Percentiles rank a stretch among this genome's conserved stretches.
phyloP scores from a whole-genome alignment of 2,113 vertebrate species.

The Xyrauchen texanus region DNA sequence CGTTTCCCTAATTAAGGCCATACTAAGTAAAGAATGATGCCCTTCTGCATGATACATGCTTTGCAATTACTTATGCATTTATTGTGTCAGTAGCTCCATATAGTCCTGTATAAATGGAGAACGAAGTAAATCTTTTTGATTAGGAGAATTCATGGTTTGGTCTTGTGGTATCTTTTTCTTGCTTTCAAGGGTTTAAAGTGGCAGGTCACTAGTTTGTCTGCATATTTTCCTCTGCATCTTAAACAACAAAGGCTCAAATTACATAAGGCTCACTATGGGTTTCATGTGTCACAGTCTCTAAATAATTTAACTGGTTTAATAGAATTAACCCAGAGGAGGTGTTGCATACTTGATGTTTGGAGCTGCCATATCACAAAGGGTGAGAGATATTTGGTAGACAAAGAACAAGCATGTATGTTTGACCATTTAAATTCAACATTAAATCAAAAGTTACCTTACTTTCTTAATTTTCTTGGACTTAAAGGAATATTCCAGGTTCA shows the following conservation, averaged over 20 bases:
- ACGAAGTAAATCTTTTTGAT: background rate
- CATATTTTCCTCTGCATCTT: background rate
- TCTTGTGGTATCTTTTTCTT: background rate
- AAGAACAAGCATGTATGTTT: background rate
- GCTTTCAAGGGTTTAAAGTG: background rate
- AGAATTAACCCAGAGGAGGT: conserved; percentile 27
- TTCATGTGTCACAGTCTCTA: conserved; percentile 26
- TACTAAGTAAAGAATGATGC: conserved; percentile 16
- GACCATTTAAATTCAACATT: background rate
- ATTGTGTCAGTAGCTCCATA: conserved; percentile 44
- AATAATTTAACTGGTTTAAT: conserved; percentile 41
- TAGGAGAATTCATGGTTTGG: background rate
- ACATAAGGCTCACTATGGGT: conserved; percentile 11
- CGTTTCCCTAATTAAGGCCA: background rate
- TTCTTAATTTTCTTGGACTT: background rate
- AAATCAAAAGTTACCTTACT: background rate
- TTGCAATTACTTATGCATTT: conserved; percentile 47
- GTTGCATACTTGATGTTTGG: conserved; percentile 28
- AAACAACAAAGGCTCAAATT: conserved; percentile 9
- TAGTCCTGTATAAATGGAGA: background rate
- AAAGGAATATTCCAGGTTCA: too few relatives aligned
- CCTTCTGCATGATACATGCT: conserved; percentile 49
- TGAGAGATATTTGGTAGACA: background rate
- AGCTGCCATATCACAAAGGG: background rate
- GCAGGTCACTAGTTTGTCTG: background rate